Base-by-base conservation (phyloP, 2,797 vertebrate genomes). In the Bradypus variegatus region DNA sequence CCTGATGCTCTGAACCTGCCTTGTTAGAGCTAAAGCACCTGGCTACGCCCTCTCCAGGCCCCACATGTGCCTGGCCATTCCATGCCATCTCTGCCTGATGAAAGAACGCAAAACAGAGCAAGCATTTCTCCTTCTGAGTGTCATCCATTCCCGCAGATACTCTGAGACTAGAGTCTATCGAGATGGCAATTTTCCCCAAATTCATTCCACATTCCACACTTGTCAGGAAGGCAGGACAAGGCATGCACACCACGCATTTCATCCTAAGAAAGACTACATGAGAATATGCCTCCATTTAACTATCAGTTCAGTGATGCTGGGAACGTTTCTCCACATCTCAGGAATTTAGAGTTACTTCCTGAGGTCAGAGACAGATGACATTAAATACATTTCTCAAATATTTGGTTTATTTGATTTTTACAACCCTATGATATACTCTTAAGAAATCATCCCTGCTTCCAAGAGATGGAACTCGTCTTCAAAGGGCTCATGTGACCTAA, bases 341-440 rank as follows among this genome's bases (percentile, higher is more conserved):
- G 82, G 80, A 94, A 94, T 45, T 85, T n/a, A 60, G 73, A 88
- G 75, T 18, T 41, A 78, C 91, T 95, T 94, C 90, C 91, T 76
- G 82, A 82, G 90, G 92, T 91, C 90, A 91, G n/a, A 70, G 38
- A 41, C 48, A 93, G 23, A 79, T 10, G 72, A 88, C 65, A 89
- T 11, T 58, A 91, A 92, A 91, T 78, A 77, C 93, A 91, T 92
- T 92, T 89, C 92, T 93, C 62, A 94, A 87, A 94, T 94, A 83
- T n/a, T 69, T 94, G 70, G 78, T 53, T 89, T 87, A 91, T 90
- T 89, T 86, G 55, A 76, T 86, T 92, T 93, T 62, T 64, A 75
- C 48, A 93, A 75, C 88, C 27, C 48, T 67, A 29, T 10, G 31
- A 75, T 45, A 85, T 31, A 53, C 45, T 41, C 7, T 64, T 25